Percentiles rank a stretch among this genome's conserved stretches.
Conservation (phyloP, 2,797 vertebrate species). For the Danio choprae region DNA sequence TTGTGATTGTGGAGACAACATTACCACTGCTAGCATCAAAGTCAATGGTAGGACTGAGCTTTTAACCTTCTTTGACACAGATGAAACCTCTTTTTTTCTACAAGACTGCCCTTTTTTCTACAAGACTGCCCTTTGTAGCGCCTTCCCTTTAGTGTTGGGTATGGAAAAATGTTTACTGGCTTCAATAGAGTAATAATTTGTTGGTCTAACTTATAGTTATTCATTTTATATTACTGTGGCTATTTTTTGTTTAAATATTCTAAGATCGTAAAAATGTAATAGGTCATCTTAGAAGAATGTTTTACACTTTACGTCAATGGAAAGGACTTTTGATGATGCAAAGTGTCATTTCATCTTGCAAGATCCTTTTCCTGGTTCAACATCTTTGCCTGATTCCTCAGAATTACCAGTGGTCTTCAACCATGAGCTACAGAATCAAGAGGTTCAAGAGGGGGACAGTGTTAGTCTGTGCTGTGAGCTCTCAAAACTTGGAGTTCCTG, state of each 20-base stretch:
- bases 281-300: not conserved
- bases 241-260: not conserved
- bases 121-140: not conserved
- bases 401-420: slow-evolving; percentile 28
- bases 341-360: not conserved
- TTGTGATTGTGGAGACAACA: slow-evolving; percentile 75
- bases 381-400: not conserved
- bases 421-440: slow-evolving; percentile 59
- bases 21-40: slow-evolving; percentile 74
- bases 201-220: not conserved
- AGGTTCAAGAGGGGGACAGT: slow-evolving; percentile 63
- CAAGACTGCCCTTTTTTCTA: not conserved
- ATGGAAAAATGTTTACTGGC: not conserved
- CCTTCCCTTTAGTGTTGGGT: not conserved
- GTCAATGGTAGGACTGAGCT: slow-evolving; percentile 79
- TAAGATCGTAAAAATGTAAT: not conserved
- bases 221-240: not conserved
- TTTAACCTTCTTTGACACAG: not conserved
- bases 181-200: not conserved
- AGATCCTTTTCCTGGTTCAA: slow-evolving; percentile 5
- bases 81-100: not conserved
- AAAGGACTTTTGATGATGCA: not conserved
- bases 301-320: not conserved
- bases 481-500: slow-evolving; percentile 69
- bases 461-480: slow-evolving; percentile 73